Percentiles rank a stretch among this genome's conserved stretches.
phyloP scores from a whole-genome alignment of 2,888 invertebrate species.

The Ypsolopha scabrella region DNA sequence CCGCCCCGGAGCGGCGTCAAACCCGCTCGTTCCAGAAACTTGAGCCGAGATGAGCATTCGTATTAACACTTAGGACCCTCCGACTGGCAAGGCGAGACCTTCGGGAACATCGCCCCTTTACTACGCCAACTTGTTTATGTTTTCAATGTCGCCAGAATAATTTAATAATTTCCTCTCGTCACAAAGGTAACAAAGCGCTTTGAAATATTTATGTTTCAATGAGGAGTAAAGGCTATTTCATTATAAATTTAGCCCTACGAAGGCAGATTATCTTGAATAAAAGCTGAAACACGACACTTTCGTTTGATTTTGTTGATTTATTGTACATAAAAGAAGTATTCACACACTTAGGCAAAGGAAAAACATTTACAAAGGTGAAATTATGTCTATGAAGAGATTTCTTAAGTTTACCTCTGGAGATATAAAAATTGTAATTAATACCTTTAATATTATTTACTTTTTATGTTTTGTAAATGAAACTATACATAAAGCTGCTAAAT shows the following conservation, averaged over 20 bases:
- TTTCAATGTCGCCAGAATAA: neutral
- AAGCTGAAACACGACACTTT: neutral
- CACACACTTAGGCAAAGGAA: too few species aligned
- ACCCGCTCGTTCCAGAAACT: constrained; percentile 11
- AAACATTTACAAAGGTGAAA: too few species aligned
- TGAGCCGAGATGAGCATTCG: constrained; percentile 7
- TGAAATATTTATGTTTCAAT: neutral
- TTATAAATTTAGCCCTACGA: neutral
- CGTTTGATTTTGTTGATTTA: neutral
- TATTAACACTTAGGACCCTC: constrained; percentile 5
- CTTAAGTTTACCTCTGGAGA: too few species aligned
- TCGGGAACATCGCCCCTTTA: neutral
- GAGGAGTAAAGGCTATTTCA: neutral
- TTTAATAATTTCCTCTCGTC: constrained; percentile 2
- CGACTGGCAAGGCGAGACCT: neutral
- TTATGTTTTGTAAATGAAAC: too few species aligned
- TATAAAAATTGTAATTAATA: too few species aligned
- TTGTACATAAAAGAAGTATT: neutral
- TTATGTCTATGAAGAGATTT: too few species aligned
- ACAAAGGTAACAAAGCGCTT: constrained; percentile 1
- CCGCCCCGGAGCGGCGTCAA: constrained; percentile 13
- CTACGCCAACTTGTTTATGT: constrained; percentile 3
- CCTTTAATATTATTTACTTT: too few species aligned
- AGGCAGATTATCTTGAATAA: too few species aligned
- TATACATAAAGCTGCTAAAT: too few species aligned